Conservation (phyloP, 2,113 vertebrate species). For the Alligator sinensis region DNA sequence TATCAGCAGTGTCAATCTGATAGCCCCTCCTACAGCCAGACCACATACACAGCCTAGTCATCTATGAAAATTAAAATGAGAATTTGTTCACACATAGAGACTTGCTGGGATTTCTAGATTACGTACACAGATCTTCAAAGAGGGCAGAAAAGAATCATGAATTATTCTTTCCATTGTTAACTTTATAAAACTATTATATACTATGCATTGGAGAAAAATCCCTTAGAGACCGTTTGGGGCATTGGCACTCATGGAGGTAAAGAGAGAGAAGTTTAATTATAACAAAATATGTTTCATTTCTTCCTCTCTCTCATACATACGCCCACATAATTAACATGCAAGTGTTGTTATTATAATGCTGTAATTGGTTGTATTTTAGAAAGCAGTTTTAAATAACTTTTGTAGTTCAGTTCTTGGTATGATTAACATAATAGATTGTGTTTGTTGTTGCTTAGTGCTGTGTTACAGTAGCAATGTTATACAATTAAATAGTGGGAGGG, state of each 20-base stretch:
- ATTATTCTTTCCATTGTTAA: neutral
- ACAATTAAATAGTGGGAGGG: neutral
- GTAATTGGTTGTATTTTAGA: neutral
- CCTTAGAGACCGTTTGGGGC: neutral
- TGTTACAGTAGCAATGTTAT: neutral
- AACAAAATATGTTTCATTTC: neutral
- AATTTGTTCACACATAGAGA: neutral
- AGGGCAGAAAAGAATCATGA: neutral
- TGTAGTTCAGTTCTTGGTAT: neutral
- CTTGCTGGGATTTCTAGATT: neutral
- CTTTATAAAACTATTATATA: neutral
- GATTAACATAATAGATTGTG: neutral
- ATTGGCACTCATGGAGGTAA: neutral
- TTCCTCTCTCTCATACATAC: neutral
- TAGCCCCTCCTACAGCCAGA: neutral
- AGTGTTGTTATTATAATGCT: neutral
- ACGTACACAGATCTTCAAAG: neutral
- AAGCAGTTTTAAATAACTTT: neutral
- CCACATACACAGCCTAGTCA: neutral
- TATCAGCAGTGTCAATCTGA: neutral
- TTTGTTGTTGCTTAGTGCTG: neutral
- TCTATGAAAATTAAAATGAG: neutral
- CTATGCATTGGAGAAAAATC: neutral
- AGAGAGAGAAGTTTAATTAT: neutral
- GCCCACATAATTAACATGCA: neutral